A percentile compares a stretch with the other conserved stretches of the same genome.
These are phyloP conservation scores for Nerophis lumbriciformis DNA, from an alignment of 2,113 vertebrate species.

Conservation along the genomic window DNA sequence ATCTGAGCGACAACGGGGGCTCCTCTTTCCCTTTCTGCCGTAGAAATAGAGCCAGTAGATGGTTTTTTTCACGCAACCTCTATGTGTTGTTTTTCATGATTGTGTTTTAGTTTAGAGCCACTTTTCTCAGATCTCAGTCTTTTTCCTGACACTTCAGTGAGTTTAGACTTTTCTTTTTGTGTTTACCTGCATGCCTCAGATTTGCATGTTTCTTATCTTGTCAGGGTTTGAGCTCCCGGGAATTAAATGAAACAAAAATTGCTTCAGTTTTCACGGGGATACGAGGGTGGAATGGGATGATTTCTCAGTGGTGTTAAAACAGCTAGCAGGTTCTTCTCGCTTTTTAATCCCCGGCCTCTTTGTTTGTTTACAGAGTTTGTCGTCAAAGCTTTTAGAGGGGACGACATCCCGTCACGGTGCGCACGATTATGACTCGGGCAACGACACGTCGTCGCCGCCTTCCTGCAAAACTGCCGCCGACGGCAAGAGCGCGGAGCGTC, in stretches of 20 bases:
- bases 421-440: slow-evolving; percentile 94
- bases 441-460: slow-evolving; percentile 92
- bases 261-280: slow-evolving; percentile 66
- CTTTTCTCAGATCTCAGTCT: slow-evolving; percentile 56
- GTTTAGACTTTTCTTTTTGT: slow-evolving; percentile 47
- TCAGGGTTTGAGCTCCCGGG: slow-evolving; percentile 61
- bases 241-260: slow-evolving; percentile 24
- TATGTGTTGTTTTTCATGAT: slow-evolving; percentile 53
- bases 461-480: slow-evolving; percentile 81
- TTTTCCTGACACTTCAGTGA: slow-evolving; percentile 52
- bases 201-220: slow-evolving; percentile 74
- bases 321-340: slow-evolving; percentile 65
- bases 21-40: slow-evolving; percentile 61
- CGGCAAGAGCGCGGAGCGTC: slow-evolving; percentile 62
- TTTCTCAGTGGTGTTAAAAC: slow-evolving; percentile 77
- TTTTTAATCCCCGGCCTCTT: slow-evolving; percentile 51
- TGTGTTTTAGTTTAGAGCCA: slow-evolving; percentile 47
- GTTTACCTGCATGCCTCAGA: slow-evolving; percentile 75
- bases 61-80: slow-evolving; percentile 34
- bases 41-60: slow-evolving; percentile 34
- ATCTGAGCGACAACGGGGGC: slow-evolving; percentile 43
- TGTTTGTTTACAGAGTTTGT: slow-evolving; percentile 91
- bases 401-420: slow-evolving; percentile 70
- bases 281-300: slow-evolving; percentile 29
- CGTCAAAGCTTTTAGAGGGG: slow-evolving; percentile 70